Evolutionary conservation across 2,888 invertebrate genomes (phyloP).

Genomic region (Aporophyla lueneburgensis): DNA sequence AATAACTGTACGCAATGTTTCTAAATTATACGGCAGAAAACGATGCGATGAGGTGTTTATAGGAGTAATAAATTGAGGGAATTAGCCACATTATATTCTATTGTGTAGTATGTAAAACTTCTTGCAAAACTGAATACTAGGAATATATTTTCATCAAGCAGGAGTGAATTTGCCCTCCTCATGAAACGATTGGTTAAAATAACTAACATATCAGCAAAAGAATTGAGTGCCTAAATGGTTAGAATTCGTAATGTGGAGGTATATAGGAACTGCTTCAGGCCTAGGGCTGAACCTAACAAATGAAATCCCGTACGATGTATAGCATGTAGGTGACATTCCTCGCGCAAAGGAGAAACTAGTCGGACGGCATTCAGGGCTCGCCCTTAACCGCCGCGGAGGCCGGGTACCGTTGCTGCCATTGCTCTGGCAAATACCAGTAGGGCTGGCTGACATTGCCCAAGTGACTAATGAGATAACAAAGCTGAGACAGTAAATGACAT

Average conservation of each 20-base stretch:
- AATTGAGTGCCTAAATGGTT: not conserved
- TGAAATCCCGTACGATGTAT: constrained; percentile 70
- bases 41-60: constrained; percentile 22
- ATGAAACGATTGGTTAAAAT: not conserved
- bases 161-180: not conserved
- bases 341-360: constrained; percentile 85
- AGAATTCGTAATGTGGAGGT: not conserved
- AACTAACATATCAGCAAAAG: not conserved
- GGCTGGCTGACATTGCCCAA: constrained; percentile 63
- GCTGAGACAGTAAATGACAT: constrained; percentile 6
- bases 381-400: constrained; percentile 81
- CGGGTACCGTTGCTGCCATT: constrained; percentile 81
- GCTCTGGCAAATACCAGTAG: constrained; percentile 69
- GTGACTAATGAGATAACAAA: constrained; percentile 35
- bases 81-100: constrained; percentile 21
- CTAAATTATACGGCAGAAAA: constrained; percentile 35
- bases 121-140: not conserved
- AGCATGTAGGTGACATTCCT: constrained; percentile 86
- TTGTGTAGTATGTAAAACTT: constrained; percentile 4
- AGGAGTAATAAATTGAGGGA: constrained; percentile 26
- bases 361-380: constrained; percentile 85
- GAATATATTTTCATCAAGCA: not conserved
- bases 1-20: constrained; percentile 38
- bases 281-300: constrained; percentile 58
- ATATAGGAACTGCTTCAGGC: constrained; percentile 29